Evolutionary conservation across 2,797 vertebrate species (phyloP), one percentile per base, ranked within the genome.

Genomic region (Ficedula albicollis): DNA sequence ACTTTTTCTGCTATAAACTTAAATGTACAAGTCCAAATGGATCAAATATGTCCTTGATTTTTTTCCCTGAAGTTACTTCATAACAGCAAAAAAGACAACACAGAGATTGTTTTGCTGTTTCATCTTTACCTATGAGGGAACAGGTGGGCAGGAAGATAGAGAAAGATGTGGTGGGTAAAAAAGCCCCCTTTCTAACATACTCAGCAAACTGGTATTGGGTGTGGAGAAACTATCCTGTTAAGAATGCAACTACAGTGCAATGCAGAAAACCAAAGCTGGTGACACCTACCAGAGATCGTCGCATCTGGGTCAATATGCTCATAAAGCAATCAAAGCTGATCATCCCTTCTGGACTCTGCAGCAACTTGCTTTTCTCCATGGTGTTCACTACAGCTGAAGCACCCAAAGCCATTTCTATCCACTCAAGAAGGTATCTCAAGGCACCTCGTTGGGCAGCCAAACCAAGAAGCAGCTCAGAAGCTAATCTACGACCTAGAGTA

Each of bases 241-340:
- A 92, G 21, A 79, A 86, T 58, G 25, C 25, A 90, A 78, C 36
- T 56, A 56, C 41, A 58, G 0, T 59, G 46, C n/a, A 66, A 44
- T 1, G 30, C 7, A 86, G 34, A 72, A 84, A 77, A 4, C 3
- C 59, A 70, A 69, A 75, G 68, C 27, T 46, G 23, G 22, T 56
- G 41, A 55, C 81, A 98, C 98, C 30, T 97, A 99, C 99, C 99
- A 99, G 90, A 68, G 99, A 99, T 44, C 99, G 99, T 51, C 99
- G 98, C 99, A 99, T 99, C 97, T 99, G 99, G 98, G 99, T 98
- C 74, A 99, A 97, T 96, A 99, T 99, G 92, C 98, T 98, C 99
- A 99, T 99, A 97, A 99, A 99, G 93, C 99, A 99, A 91, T 99
- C 99, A n/a, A 99, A 99, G 89, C 99, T 98, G 89, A 99, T 99